Percentiles rank a stretch among this genome's conserved stretches.
phyloP scores from a whole-genome alignment of 2,797 vertebrate species.

The Coregonus sp. region DNA sequence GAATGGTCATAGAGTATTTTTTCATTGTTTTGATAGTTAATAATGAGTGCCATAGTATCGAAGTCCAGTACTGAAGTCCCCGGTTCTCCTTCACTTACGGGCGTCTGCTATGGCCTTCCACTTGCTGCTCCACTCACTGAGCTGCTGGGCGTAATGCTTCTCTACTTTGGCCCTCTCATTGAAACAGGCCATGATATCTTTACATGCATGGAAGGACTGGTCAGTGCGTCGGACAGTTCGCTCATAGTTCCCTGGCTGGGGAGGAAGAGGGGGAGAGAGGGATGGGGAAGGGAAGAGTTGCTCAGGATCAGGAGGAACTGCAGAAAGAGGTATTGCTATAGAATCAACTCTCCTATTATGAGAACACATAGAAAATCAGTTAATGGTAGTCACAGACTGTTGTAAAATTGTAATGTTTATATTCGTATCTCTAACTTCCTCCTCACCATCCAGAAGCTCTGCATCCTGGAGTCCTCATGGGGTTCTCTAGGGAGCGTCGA shows the following conservation, averaged over 20 bases:
- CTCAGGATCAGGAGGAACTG: not conserved
- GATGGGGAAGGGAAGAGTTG: not conserved
- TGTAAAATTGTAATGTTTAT: not conserved
- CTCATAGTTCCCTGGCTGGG: slow-evolving; percentile 78
- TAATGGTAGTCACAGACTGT: not conserved
- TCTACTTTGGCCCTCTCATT: slow-evolving; percentile 83
- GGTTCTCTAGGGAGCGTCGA: slow-evolving; percentile 66
- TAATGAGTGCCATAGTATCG: not conserved
- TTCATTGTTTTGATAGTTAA: slow-evolving; percentile 1
- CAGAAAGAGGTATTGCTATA: not conserved
- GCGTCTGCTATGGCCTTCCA: slow-evolving; percentile 79
- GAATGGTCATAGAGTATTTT: slow-evolving; percentile 27
- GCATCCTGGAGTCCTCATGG: slow-evolving; percentile 63
- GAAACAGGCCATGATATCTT: slow-evolving; percentile 81
- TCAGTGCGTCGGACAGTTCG: slow-evolving; percentile 76
- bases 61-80: not conserved
- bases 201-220: slow-evolving; percentile 78
- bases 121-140: slow-evolving; percentile 78
- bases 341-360: not conserved
- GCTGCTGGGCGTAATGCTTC: slow-evolving; percentile 79
- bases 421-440: not conserved
- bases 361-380: not conserved
- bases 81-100: slow-evolving; percentile 64
- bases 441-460: slow-evolving; percentile 82
- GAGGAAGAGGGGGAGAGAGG: slow-evolving; percentile 1